Base-by-base conservation (phyloP, 2,113 vertebrate species). In the Sphaerodactylus townsendi region DNA sequence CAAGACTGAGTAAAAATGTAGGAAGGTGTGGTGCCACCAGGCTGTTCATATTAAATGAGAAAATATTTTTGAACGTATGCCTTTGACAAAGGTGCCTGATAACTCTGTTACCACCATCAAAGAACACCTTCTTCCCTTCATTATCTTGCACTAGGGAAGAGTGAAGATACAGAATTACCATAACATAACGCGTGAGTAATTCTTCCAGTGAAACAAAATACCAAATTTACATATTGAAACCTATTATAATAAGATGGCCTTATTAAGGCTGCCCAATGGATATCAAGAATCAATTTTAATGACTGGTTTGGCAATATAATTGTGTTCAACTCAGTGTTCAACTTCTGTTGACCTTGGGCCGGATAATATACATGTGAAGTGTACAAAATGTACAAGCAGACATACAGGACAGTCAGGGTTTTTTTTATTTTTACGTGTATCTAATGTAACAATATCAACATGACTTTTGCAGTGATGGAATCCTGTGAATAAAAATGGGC, bases 381-480 rank as follows among this genome's bases (percentile, higher is more conserved):
- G 21, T 77, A 41, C 1, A 0, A 1, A 35, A 86, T 39, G 75
- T 81, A 86, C 81, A 81, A 88, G 62, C n/a, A 92, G 90, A 62
- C 37, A 23, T n/a, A 89, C 79, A 81, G 33, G 81, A 81, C 13
- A 30, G 5, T 72, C 79, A 88, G 82, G 44, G 44, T 44, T 82
- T 35, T 5, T 79, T 92, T 89, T 76, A 37, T 78, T 90, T 86
- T 88, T 76, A 84, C 84, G 88, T 81, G 23, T 69, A 82, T 79
- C 81, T 11, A 84, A 25, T 65, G 87, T 79, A 76, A 46, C 56
- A n/a, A 56, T 69, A 53, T 46, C 69, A 84, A 71, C 10, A 65
- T 72, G 28, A 68, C 10, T 65, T 48, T 82, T 56, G 77, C 6
- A 77, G 23, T 85, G 90, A 66, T 3, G 68, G 33, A 78, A 86